Conservation (phyloP, 2,797 vertebrate species). For the Eidolon dupreanum region DNA sequence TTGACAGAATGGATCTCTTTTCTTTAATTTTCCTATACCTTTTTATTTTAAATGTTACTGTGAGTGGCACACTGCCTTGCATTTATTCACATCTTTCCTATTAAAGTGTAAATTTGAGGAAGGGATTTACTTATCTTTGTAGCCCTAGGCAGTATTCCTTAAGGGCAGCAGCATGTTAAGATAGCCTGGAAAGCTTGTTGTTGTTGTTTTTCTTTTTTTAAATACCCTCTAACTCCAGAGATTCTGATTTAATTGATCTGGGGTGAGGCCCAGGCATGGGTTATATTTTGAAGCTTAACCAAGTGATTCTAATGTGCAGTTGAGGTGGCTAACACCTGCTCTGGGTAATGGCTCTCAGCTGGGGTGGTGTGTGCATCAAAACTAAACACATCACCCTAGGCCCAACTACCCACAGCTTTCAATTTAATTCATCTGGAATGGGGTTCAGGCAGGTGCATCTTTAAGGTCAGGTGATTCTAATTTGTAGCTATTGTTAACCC, state of each 20-base stretch:
- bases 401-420: slow-evolving; percentile 53
- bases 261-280: slow-evolving; percentile 11
- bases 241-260: slow-evolving; percentile 66
- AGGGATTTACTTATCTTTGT: background rate
- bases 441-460: slow-evolving; percentile 54
- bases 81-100: background rate
- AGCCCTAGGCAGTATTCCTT: background rate
- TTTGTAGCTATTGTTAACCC: slow-evolving; percentile 47
- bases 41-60: background rate
- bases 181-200: background rate
- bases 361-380: slow-evolving; percentile 32
- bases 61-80: background rate
- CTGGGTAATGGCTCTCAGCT: slow-evolving; percentile 71
- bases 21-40: background rate
- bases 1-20: background rate
- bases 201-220: slow-evolving; percentile 26
- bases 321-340: slow-evolving; percentile 76
- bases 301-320: slow-evolving; percentile 74
- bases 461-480: slow-evolving; percentile 66
- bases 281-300: slow-evolving; percentile 76
- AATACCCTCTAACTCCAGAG: slow-evolving; percentile 23
- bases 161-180: background rate
- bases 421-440: slow-evolving; percentile 70
- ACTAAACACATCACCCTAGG: slow-evolving; percentile 54
- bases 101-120: background rate